These are phyloP conservation scores for Casuarius casuarius DNA, from an alignment of 2,113 vertebrate genomes.

Conservation along the genomic window DNA sequence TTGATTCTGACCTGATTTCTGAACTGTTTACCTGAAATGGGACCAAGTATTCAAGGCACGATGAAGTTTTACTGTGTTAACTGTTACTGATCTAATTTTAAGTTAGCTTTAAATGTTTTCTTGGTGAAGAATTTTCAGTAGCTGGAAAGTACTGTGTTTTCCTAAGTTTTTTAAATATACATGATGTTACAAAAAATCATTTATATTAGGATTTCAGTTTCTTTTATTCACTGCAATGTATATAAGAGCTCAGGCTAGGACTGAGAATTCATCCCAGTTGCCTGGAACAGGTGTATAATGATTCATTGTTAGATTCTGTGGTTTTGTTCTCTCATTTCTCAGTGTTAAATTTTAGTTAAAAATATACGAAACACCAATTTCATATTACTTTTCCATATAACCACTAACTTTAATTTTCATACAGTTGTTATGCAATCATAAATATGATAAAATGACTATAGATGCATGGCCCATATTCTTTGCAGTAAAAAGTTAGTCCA, in stretches of 20 bases:
- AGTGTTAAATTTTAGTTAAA: not conserved
- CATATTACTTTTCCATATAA: not conserved
- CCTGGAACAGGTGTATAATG: not conserved
- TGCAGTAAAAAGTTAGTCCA: not conserved
- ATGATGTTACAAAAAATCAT: not conserved
- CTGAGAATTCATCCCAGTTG: not conserved
- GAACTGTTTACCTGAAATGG: slow-evolving; percentile 21
- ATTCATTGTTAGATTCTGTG: not conserved
- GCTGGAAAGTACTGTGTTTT: not conserved
- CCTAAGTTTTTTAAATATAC: not conserved
- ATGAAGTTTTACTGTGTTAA: not conserved
- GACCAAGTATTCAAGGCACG: not conserved
- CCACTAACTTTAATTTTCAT: not conserved
- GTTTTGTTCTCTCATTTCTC: not conserved
- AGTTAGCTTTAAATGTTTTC: not conserved
- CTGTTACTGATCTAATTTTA: not conserved
- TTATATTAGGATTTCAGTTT: not conserved
- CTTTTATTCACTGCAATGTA: not conserved
- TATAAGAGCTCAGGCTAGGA: not conserved
- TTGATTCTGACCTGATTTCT: slow-evolving; percentile 26
- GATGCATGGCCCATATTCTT: not conserved
- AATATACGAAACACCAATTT: not conserved
- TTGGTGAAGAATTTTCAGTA: not conserved
- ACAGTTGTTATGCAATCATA: not conserved
- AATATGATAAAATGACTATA: not conserved